Evolutionary conservation across 2,888 invertebrate genomes (phyloP).

Genomic region (Lasioglossum oenotherae): DNA sequence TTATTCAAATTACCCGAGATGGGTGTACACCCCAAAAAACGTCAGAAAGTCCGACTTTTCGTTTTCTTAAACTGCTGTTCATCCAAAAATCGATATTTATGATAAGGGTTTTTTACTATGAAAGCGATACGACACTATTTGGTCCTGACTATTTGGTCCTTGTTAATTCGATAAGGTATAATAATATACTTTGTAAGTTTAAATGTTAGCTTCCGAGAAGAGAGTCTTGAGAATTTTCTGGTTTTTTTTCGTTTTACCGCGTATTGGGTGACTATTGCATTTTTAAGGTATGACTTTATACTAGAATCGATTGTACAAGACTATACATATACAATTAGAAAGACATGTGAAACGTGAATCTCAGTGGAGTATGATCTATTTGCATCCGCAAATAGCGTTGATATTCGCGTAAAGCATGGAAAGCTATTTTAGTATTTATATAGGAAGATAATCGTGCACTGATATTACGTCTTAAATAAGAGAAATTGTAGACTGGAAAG

Average conservation of each 20-base stretch:
- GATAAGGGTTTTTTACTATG: slow-evolving; percentile 48
- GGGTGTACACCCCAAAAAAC: slow-evolving; percentile 74
- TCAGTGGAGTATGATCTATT: slow-evolving; percentile 54
- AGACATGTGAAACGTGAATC: slow-evolving; percentile 37
- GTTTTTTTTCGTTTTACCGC: slow-evolving; percentile 24
- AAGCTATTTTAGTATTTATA: slow-evolving; percentile 49
- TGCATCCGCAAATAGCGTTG: slow-evolving; percentile 51
- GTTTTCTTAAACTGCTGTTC: slow-evolving; percentile 79
- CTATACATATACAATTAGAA: slow-evolving; percentile 26
- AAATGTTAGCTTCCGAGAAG: slow-evolving; percentile 24
- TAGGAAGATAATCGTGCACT: slow-evolving; percentile 24
- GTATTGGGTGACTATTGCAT: slow-evolving; percentile 36
- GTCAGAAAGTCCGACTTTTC: slow-evolving; percentile 76
- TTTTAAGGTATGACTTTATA: slow-evolving; percentile 35
- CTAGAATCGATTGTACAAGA: slow-evolving; percentile 27
- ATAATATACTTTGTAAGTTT: slow-evolving; percentile 29
- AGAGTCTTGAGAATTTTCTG: slow-evolving; percentile 34
- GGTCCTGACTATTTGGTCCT: slow-evolving; percentile 23
- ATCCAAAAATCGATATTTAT: slow-evolving; percentile 73
- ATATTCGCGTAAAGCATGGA: slow-evolving; percentile 39
- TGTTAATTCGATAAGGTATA: slow-evolving; percentile 38
- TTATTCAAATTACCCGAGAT: slow-evolving; percentile 73
- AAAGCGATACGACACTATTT: slow-evolving; percentile 41
- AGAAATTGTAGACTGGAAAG: slow-evolving; percentile 42
- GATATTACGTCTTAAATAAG: slow-evolving; percentile 34